Evolutionary conservation across 1,140 invertebrate genomes (phyloP).

Genomic region (Hermetia illucens): DNA sequence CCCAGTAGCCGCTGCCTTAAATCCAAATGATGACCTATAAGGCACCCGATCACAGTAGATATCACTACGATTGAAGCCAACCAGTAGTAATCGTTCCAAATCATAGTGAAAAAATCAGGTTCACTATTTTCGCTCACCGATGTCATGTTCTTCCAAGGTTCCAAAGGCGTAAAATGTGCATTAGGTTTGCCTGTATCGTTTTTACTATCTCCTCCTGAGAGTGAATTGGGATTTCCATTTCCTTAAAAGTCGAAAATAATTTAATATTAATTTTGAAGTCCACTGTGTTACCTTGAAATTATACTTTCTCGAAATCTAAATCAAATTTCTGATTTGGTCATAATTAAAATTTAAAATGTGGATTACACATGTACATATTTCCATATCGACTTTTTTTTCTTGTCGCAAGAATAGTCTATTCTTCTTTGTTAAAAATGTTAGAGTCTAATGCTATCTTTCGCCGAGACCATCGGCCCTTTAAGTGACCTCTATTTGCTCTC

Average conservation of each 20-base stretch:
- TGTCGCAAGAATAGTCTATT: background rate
- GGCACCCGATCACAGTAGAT: conserved; percentile 20
- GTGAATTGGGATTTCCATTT: background rate
- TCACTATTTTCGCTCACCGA: background rate
- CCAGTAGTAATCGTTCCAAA: conserved; percentile 20
- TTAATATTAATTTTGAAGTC: no score
- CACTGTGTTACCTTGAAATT: no score
- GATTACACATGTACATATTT: no score
- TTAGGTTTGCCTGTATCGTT: background rate
- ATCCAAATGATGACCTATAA: conserved; percentile 29
- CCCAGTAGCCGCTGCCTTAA: conserved; percentile 25
- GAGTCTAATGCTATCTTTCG: background rate
- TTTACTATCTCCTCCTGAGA: background rate
- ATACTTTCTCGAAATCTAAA: no score
- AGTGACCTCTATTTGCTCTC: background rate
- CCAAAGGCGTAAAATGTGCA: background rate
- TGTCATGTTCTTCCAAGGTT: background rate
- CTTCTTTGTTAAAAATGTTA: background rate
- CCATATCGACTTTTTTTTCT: no score
- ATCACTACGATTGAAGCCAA: conserved; percentile 18
- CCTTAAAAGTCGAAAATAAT: background rate
- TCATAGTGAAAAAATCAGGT: background rate
- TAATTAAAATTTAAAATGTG: no score
- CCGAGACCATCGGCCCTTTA: background rate
- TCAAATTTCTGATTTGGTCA: no score